A percentile compares a stretch with the other conserved stretches of the same genome.
These are phyloP conservation scores for Leuctra nigra DNA, from an alignment of 2,888 invertebrate species.

Conservation along the genomic window DNA sequence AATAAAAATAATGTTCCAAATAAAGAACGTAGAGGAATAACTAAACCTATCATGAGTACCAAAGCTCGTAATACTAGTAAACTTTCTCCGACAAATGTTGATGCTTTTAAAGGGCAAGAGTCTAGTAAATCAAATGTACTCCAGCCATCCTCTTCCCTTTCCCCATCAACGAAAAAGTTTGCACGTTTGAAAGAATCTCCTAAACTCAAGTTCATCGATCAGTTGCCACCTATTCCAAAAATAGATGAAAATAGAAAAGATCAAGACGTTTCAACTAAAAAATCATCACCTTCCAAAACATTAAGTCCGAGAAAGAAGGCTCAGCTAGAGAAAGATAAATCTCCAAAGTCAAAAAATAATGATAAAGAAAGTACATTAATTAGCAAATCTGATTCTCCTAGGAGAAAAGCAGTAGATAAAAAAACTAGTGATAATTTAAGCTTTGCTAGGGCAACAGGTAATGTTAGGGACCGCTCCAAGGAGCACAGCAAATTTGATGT, in stretches of 20 bases:
- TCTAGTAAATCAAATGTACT: constrained; percentile 14
- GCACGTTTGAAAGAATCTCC: constrained; percentile 18
- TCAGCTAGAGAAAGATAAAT: constrained; percentile 7
- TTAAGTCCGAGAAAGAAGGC: constrained; percentile 10
- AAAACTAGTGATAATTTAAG: constrained; percentile 8
- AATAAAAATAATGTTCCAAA: constrained; percentile 40
- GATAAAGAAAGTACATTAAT: constrained; percentile 8
- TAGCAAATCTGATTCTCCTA: constrained; percentile 12
- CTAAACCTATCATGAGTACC: constrained; percentile 38
- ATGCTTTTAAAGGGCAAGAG: constrained; percentile 19
- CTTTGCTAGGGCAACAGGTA: too few species aligned
- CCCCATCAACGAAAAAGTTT: constrained; percentile 6
- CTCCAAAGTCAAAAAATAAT: neutral
- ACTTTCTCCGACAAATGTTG: constrained; percentile 17
- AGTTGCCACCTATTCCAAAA: too few species aligned
- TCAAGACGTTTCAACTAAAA: too few species aligned
- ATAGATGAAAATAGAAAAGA: too few species aligned
- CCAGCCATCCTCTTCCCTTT: constrained; percentile 18
- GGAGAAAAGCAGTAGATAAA: constrained; percentile 2
- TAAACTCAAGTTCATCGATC: too few species aligned
- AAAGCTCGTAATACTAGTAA: constrained; percentile 28
- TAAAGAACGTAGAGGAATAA: constrained; percentile 36
- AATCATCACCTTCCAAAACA: constrained; percentile 11
- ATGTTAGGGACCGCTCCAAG: neutral
- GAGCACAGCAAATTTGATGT: constrained; percentile 7